These are phyloP conservation scores for Microcebus ravelobensis DNA, from an alignment of 2,113 vertebrate species.

Conservation along the genomic window DNA sequence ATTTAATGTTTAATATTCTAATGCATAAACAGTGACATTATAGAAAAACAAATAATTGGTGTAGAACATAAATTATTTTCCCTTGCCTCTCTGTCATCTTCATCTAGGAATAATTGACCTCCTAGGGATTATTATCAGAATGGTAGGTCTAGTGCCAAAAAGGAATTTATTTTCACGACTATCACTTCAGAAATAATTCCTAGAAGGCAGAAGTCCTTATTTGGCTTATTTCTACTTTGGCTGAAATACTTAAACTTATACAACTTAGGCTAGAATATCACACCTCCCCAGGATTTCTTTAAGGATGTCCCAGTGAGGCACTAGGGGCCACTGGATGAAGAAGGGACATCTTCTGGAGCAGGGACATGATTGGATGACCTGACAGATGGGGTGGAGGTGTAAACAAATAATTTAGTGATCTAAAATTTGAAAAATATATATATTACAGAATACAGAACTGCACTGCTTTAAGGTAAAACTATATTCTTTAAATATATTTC, in stretches of 20 bases:
- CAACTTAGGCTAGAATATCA: neutral
- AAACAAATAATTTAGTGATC: neutral
- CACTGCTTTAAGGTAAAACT: neutral
- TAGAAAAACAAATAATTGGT: neutral
- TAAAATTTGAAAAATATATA: neutral
- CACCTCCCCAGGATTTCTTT: neutral
- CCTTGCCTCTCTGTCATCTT: neutral
- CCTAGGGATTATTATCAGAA: neutral
- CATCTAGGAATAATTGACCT: neutral
- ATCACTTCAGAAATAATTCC: neutral
- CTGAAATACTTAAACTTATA: neutral
- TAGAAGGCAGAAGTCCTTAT: constrained; percentile 10
- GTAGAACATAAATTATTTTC: neutral
- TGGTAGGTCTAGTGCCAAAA: neutral
- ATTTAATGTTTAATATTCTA: constrained; percentile 22
- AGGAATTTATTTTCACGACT: neutral
- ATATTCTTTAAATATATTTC: neutral
- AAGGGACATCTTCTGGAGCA: neutral
- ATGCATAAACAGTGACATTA: neutral
- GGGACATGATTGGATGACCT: neutral
- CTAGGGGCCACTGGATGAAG: neutral
- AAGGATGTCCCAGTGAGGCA: neutral
- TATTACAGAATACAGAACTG: neutral
- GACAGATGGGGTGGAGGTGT: neutral
- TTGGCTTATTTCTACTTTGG: neutral